Percentiles rank a stretch among this genome's conserved stretches.
phyloP scores from a whole-genome alignment of 2,888 invertebrate species.

The Agrenia bidenticulata region DNA sequence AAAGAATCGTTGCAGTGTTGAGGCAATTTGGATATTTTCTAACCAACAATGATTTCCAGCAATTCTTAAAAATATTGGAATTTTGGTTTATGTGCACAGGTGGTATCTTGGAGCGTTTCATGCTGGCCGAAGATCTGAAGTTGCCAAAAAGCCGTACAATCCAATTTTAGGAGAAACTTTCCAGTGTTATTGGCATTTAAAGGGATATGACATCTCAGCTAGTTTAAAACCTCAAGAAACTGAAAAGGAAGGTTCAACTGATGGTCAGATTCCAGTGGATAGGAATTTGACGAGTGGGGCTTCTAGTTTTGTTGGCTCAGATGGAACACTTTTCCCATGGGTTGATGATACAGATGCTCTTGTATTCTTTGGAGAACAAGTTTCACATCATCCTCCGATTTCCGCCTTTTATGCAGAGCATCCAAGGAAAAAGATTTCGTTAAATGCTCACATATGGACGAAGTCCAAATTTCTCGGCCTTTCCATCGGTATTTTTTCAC shows the following conservation, averaged over 20 bases:
- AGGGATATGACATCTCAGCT: slow-evolving; percentile 28
- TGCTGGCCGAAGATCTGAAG: slow-evolving; percentile 93
- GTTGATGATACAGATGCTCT: slow-evolving; percentile 48
- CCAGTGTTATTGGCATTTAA: slow-evolving; percentile 79
- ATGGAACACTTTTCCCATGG: slow-evolving; percentile 47
- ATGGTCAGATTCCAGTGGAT: neutral
- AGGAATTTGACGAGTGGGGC: slow-evolving; percentile 59
- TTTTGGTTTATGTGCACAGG: slow-evolving; percentile 56
- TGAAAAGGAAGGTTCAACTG: slow-evolving; percentile 28
- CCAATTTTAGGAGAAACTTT: slow-evolving; percentile 97
- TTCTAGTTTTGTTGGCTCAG: slow-evolving; percentile 78
- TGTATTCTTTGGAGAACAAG: slow-evolving; percentile 92
- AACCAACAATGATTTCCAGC: neutral
- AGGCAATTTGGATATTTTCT: slow-evolving; percentile 28
- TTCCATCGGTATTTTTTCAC: slow-evolving; percentile 69
- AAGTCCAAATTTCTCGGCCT: slow-evolving; percentile 98
- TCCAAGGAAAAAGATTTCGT: slow-evolving; percentile 81
- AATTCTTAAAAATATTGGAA: neutral
- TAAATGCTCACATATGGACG: slow-evolving; percentile 97
- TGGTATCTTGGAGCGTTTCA: slow-evolving; percentile 99
- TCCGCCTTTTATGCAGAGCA: slow-evolving; percentile 96
- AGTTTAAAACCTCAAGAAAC: slow-evolving; percentile 2
- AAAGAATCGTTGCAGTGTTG: slow-evolving; percentile 90
- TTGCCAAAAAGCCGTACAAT: slow-evolving; percentile 99
- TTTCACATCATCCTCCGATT: slow-evolving; percentile 98